These are phyloP conservation scores for Aptenodytes patagonicus DNA, from an alignment of 2,113 vertebrate genomes.

Conservation along the genomic window DNA sequence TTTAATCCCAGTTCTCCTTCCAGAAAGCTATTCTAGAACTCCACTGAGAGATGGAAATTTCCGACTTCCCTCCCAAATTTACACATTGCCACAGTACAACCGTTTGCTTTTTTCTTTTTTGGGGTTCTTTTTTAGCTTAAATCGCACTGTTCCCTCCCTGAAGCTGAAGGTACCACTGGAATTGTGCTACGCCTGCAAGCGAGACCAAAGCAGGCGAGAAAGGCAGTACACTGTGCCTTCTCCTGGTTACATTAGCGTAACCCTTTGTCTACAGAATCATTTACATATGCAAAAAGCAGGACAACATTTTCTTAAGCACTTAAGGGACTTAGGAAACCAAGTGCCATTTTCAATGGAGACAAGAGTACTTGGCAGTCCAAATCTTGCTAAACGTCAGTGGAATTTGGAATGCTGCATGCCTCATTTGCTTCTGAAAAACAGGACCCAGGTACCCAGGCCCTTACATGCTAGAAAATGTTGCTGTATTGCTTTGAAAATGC, in stretches of 20 bases:
- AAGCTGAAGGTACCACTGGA: background rate
- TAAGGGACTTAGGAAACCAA: background rate
- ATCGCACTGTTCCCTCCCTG: background rate
- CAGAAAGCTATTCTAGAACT: background rate
- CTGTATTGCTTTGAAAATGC: background rate
- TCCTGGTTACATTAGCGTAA: background rate
- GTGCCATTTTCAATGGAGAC: background rate
- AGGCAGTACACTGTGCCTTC: background rate
- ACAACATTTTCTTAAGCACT: background rate
- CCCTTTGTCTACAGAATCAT: background rate
- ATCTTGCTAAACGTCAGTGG: background rate
- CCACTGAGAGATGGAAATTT: background rate
- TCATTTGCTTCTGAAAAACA: background rate
- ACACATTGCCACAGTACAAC: background rate
- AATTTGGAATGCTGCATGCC: background rate
- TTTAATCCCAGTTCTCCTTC: background rate
- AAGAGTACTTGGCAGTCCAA: background rate
- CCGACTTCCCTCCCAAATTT: background rate
- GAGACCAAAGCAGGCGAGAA: background rate
- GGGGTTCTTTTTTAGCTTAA: background rate
- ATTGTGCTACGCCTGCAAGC: background rate
- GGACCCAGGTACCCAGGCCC: background rate
- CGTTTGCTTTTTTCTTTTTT: accelerated
- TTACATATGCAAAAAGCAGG: background rate
- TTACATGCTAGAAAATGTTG: too few relatives aligned